Base-by-base conservation (phyloP, 2,797 vertebrate species). In the Fratercula arctica region DNA sequence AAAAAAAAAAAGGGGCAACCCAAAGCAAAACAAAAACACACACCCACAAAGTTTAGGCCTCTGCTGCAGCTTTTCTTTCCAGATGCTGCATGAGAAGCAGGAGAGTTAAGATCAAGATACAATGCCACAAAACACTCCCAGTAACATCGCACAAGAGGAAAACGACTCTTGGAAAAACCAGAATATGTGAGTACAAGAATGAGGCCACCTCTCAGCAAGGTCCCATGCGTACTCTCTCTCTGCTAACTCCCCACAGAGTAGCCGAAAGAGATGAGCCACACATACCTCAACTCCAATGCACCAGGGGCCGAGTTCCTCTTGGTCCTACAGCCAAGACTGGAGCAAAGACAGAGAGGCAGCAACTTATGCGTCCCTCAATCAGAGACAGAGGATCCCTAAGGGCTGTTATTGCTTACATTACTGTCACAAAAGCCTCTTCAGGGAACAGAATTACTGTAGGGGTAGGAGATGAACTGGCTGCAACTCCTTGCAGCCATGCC, bases 21-120 rank as follows among this genome's bases (percentile, higher is more conserved):
- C 9, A 51, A 77, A 73, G 29, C 6, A 85, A 79, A 85, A 43
- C 4, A 53, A 66, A 63, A 64, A 35, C 23, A 6, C 19, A 57
- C n/a, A 26, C 11, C 16, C 64, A 51, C 37, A 17, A 48, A 67
- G 5, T 54, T 87, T 45, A 87, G 33, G 12, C n/a, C 41, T 91
- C 39, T 10, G 25, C 33, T 85, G 50, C 54, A 91, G 43, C 28
- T 96, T 90, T 83, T 88, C 69, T 70, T 83, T 86, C 74, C 91
- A 93, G 66, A n/a, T 35, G 31, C 19, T 85, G 43, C 45, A 41
- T 4, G 9, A 78, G 20, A 57, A 24, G 31, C 8, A 41, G 23
- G 7, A 31, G 26, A 31, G 15, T 67, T 74, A 57, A 75, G 33
- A 51, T 35, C 25, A 94, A 92, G 69, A 78, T 41, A 63, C 24